Conservation (phyloP, 2,797 vertebrate species). For the Ficedula albicollis region DNA sequence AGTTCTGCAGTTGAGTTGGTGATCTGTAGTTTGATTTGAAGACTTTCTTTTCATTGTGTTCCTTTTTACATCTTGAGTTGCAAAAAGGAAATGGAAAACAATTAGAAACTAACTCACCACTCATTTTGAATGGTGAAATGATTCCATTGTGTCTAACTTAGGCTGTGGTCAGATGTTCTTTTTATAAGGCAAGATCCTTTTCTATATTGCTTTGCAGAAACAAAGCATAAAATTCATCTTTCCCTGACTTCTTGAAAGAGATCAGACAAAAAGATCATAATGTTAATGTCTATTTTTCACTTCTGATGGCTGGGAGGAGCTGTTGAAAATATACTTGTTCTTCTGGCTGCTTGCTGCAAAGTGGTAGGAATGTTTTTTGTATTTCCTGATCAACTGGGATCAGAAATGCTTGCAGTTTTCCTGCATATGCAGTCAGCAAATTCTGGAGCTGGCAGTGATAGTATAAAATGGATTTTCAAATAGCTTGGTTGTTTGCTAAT, state of each 20-base stretch:
- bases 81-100: neutral
- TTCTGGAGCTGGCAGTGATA: neutral
- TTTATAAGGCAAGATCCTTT: neutral
- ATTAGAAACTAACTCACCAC: neutral
- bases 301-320: neutral
- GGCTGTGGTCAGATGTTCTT: neutral
- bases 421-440: neutral
- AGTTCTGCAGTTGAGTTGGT: neutral
- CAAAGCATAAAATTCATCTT: neutral
- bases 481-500: slow-evolving; percentile 7
- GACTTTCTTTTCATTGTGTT: neutral
- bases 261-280: neutral
- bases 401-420: neutral
- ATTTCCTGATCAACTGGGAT: neutral
- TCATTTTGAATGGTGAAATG: neutral
- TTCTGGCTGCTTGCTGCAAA: neutral
- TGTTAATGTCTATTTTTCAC: neutral
- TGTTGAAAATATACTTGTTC: neutral
- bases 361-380: neutral
- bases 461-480: neutral
- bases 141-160: neutral
- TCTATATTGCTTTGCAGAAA: neutral
- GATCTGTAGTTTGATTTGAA: neutral
- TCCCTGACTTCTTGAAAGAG: neutral
- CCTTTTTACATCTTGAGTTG: neutral